These are phyloP conservation scores for Halisarca cf. caerulea DNA, from an alignment of 37 sponge, comb jelly and placozoan species.

Conservation along the genomic window DNA sequence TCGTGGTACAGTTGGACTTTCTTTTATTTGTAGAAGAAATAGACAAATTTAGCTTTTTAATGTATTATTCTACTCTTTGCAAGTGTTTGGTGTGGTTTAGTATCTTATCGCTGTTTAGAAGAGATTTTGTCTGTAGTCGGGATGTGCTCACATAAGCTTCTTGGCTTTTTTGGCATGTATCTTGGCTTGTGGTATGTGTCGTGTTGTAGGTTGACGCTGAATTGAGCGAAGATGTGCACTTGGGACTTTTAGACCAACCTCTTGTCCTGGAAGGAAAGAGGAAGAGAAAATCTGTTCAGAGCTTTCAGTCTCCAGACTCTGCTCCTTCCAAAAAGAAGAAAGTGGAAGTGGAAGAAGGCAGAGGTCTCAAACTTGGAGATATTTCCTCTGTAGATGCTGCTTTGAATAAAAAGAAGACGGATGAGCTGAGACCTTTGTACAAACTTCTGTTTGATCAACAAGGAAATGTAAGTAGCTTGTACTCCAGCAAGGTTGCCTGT, in stretches of 20 bases:
- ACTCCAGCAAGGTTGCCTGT: not conserved
- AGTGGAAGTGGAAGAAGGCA: slow-evolving; percentile 24
- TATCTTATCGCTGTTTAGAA: too few species aligned
- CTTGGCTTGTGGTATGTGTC: not conserved
- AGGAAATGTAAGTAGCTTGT: slow-evolving; percentile 35
- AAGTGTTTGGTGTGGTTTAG: too few species aligned
- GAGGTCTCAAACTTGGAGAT: slow-evolving; percentile 30
- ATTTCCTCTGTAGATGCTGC: not conserved
- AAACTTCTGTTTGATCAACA: slow-evolving; percentile 37
- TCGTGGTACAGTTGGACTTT: too few species aligned
- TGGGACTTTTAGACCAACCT: slow-evolving; percentile 53
- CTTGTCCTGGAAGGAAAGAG: slow-evolving; percentile 58
- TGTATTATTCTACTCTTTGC: too few species aligned
- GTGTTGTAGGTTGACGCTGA: not conserved
- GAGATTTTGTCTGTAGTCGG: too few species aligned
- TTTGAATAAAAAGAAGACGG: not conserved
- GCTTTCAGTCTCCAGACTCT: slow-evolving; percentile 36
- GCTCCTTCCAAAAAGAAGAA: not conserved
- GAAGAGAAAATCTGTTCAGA: slow-evolving; percentile 30
- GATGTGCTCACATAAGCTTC: too few species aligned
- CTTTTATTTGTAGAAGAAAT: too few species aligned
- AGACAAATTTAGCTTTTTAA: too few species aligned
- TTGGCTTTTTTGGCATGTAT: too few species aligned
- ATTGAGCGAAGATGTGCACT: not conserved
- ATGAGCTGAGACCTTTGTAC: slow-evolving; percentile 41